Percentiles rank a stretch among this genome's conserved stretches.
Evolutionary conservation across 2,888 invertebrate species (phyloP).

Genomic region (Leptopilina myrica): DNA sequence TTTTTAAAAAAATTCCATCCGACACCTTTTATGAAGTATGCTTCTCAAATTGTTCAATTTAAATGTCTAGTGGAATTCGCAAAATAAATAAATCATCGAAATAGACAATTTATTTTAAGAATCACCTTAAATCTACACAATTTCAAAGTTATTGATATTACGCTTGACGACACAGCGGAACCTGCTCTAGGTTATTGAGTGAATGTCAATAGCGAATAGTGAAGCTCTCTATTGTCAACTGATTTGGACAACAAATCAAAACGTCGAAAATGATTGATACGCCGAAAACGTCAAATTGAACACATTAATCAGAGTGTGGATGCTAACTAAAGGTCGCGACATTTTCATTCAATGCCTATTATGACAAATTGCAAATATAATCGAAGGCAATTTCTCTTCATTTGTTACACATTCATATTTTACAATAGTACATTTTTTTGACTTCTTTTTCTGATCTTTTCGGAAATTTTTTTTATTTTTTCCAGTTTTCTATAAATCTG

Average conservation of each 20-base stretch:
- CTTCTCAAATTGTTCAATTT: neutral
- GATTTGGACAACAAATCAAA: conserved; percentile 33
- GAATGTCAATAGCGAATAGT: conserved; percentile 36
- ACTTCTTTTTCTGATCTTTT: too few relatives aligned
- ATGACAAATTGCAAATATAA: neutral
- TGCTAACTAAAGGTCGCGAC: conserved; percentile 31
- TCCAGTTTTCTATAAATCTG: too few relatives aligned
- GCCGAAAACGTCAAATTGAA: conserved; percentile 13
- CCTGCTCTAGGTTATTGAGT: conserved; percentile 36
- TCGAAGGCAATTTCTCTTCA: neutral
- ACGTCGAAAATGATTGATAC: conserved; percentile 34
- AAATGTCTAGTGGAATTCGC: neutral
- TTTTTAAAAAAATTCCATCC: too few relatives aligned
- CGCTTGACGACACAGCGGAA: conserved; percentile 30
- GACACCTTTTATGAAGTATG: too few relatives aligned
- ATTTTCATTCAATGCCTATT: neutral
- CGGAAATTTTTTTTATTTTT: too few relatives aligned
- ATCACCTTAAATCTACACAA: neutral
- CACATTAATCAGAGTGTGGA: conserved; percentile 29
- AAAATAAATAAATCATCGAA: too few relatives aligned
- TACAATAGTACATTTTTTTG: neutral
- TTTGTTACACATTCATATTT: neutral
- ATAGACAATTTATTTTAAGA: neutral
- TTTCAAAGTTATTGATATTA: conserved; percentile 15
- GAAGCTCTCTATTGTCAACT: conserved; percentile 38